phyloP scores from a whole-genome alignment of 2,888 invertebrate species.

The Parelbella ahira region DNA sequence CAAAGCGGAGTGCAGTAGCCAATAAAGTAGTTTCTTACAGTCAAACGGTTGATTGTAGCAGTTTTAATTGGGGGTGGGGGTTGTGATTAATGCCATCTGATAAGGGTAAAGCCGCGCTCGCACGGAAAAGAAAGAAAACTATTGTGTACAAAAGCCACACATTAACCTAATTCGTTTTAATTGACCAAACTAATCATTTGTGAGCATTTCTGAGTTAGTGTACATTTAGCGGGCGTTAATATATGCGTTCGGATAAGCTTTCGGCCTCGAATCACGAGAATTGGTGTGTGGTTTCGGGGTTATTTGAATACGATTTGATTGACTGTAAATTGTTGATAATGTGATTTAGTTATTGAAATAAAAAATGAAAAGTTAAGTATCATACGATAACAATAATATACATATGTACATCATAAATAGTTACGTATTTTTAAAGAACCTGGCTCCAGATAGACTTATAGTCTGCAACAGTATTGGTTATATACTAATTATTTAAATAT shows the following conservation, averaged over 20 bases:
- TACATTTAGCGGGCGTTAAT: constrained; percentile 53
- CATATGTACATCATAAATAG: too few relatives aligned
- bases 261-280: constrained; percentile 51
- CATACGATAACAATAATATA: too few relatives aligned
- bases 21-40: constrained; percentile 50
- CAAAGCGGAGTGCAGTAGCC: constrained; percentile 54
- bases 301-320: too few relatives aligned
- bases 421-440: too few relatives aligned
- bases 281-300: too few relatives aligned
- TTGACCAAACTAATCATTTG: constrained; percentile 74
- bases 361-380: too few relatives aligned
- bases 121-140: constrained; percentile 58
- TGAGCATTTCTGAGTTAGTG: constrained; percentile 49
- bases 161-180: constrained; percentile 80
- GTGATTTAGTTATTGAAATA: too few relatives aligned
- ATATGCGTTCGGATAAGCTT: constrained; percentile 44
- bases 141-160: constrained; percentile 65
- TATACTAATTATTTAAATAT: too few relatives aligned
- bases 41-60: constrained; percentile 47
- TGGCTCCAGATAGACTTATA: too few relatives aligned
- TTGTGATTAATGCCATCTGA: constrained; percentile 78
- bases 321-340: too few relatives aligned
- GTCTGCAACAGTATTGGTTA: too few relatives aligned
- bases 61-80: constrained; percentile 77
- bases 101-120: constrained; percentile 54